Evolutionary conservation across 2,888 invertebrate species (phyloP).

Genomic region (Phalera bucephala): DNA sequence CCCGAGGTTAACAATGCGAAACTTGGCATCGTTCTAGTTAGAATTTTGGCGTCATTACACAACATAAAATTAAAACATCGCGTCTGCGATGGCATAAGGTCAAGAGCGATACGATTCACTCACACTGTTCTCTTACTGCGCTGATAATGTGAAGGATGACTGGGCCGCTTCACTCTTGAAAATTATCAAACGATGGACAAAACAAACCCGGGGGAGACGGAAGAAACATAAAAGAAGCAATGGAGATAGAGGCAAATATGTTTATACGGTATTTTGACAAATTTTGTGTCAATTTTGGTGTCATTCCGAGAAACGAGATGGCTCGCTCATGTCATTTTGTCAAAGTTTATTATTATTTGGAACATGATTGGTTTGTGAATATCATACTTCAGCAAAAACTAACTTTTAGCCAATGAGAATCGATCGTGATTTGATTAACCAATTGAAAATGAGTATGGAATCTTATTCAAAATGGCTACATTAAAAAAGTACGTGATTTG

Average conservation of each 20-base stretch:
- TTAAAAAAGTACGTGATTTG: constrained; percentile 8
- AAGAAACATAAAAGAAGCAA: constrained; percentile 69
- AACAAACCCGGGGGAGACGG: constrained; percentile 53
- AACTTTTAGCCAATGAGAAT: no score
- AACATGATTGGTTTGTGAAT: constrained; percentile 11
- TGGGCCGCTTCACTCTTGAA: constrained; percentile 16
- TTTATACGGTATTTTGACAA: constrained; percentile 79
- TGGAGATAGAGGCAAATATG: constrained; percentile 58
- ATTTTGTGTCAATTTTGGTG: constrained; percentile 63
- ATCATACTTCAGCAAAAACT: not conserved
- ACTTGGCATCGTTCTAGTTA: constrained; percentile 66
- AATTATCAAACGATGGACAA: constrained; percentile 39
- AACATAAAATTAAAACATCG: constrained; percentile 59
- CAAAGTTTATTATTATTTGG: constrained; percentile 11
- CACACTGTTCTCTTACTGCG: constrained; percentile 27
- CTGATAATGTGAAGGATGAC: constrained; percentile 14
- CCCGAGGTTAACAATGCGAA: constrained; percentile 43
- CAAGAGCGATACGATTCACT: constrained; percentile 64
- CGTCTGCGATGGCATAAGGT: constrained; percentile 67
- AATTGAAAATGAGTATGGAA: not conserved
- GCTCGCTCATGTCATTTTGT: constrained; percentile 23
- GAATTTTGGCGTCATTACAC: constrained; percentile 78
- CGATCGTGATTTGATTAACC: not conserved
- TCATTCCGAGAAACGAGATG: constrained; percentile 34
- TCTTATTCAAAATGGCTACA: constrained; percentile 29